A percentile compares a stretch with the other conserved stretches of the same genome.
Conservation (phyloP, 2,113 vertebrate species). For the Electrona antarctica region DNA sequence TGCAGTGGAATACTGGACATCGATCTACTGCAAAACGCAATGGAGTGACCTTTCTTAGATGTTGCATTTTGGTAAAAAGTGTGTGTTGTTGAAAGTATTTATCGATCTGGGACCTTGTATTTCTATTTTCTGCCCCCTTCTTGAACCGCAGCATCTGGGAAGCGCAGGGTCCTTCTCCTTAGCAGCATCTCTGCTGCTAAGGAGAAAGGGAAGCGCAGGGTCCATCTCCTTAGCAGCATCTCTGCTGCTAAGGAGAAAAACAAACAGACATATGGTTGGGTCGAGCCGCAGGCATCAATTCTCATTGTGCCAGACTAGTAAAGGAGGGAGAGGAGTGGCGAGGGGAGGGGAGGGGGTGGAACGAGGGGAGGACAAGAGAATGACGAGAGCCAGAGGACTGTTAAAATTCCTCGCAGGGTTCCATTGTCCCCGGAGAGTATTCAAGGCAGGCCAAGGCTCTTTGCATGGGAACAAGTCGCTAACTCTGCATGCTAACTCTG, state of each 20-base stretch:
- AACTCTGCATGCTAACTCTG: conserved; percentile 66
- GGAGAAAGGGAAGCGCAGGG: conserved; percentile 41
- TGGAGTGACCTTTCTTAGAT: conserved; percentile 42
- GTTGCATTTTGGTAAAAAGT: conserved; percentile 55
- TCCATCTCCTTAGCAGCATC: conserved; percentile 43
- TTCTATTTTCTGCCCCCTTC: conserved; percentile 40
- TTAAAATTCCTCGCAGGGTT: conserved; percentile 61
- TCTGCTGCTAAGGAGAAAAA: conserved; percentile 45
- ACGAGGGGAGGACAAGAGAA: conserved; percentile 19
- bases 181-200: conserved; percentile 21
- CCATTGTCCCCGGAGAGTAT: conserved; percentile 64
- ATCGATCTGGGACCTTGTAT: conserved; percentile 40
- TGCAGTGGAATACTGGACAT: conserved; percentile 36
- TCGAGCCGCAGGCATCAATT: conserved; percentile 49
- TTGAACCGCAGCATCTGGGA: conserved; percentile 25
- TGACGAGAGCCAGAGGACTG: conserved; percentile 26
- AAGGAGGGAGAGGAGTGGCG: neutral
- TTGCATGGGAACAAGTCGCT: conserved; percentile 55
- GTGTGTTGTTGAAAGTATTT: conserved; percentile 30
- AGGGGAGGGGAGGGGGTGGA: conserved; percentile 38
- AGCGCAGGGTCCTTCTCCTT: conserved; percentile 40
- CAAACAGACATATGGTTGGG: conserved; percentile 56
- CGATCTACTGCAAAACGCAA: conserved; percentile 24
- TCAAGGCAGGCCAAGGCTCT: conserved; percentile 58
- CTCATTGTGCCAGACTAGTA: conserved; percentile 47